Evolutionary conservation across 2,113 vertebrate genomes (phyloP).

Genomic region (Acrocephalus arundinaceus): DNA sequence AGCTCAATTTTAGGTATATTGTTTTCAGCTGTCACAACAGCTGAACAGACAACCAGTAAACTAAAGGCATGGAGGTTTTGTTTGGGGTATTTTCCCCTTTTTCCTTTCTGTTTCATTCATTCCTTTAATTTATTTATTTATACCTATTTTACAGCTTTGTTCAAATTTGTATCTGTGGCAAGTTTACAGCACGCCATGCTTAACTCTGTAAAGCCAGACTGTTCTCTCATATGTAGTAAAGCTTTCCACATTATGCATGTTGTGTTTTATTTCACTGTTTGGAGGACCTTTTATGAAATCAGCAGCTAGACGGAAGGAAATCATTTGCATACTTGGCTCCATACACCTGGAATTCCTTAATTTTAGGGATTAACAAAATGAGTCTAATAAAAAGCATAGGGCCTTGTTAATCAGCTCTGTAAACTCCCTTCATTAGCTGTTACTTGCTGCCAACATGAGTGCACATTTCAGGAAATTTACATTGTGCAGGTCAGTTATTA

Average conservation of each 20-base stretch:
- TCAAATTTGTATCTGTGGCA: slow-evolving; percentile 71
- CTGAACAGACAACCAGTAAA: neutral
- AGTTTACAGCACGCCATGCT: slow-evolving; percentile 64
- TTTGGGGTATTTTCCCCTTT: rapidly evolving
- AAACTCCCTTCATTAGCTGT: slow-evolving; percentile 78
- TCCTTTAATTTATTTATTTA: slow-evolving; percentile 50
- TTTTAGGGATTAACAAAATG: slow-evolving; percentile 81
- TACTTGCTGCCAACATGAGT: slow-evolving; percentile 58
- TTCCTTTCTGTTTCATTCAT: neutral
- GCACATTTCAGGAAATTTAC: slow-evolving; percentile 72
- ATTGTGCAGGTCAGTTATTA: slow-evolving; percentile 71
- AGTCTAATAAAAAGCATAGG: slow-evolving; percentile 79
- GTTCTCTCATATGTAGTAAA: slow-evolving; percentile 64
- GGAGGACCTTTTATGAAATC: slow-evolving; percentile 76
- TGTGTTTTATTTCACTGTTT: slow-evolving; percentile 76
- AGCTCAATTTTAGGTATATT: neutral
- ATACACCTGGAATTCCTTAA: slow-evolving; percentile 82
- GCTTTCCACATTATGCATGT: slow-evolving; percentile 59
- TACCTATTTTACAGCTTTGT: slow-evolving; percentile 69
- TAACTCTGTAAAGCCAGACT: slow-evolving; percentile 69
- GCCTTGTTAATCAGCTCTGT: slow-evolving; percentile 78
- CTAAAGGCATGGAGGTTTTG: neutral
- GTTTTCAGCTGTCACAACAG: slow-evolving; percentile 59
- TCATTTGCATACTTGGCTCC: slow-evolving; percentile 82
- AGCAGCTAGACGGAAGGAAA: slow-evolving; percentile 76